Conservation (phyloP, 2,113 vertebrate species). For the Opisthocomus hoazin region DNA sequence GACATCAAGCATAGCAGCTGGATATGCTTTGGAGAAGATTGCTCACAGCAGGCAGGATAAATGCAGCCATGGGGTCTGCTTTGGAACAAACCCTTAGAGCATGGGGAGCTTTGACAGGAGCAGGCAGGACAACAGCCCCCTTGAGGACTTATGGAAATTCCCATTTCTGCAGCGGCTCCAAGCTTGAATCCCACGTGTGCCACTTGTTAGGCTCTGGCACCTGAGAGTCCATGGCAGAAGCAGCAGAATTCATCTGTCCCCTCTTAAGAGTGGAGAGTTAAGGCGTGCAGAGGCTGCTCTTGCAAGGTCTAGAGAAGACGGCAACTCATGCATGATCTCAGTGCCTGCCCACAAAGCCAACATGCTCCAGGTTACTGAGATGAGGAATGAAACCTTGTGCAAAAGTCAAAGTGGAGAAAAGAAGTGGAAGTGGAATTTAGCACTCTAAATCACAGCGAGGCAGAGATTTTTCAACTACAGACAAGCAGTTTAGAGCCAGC, state of each 20-base stretch:
- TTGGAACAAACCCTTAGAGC: not conserved
- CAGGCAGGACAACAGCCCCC: not conserved
- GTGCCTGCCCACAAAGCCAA: not conserved
- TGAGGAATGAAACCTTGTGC: not conserved
- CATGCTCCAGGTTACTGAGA: not conserved
- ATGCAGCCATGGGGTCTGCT: not conserved
- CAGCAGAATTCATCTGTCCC: not conserved
- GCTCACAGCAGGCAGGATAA: not conserved
- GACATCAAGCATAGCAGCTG: not conserved
- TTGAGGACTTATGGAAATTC: not conserved
- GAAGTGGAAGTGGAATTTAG: not conserved
- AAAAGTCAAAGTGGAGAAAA: not conserved
- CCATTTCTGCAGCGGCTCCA: not conserved
- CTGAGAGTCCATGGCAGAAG: not conserved
- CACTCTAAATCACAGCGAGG: not conserved
- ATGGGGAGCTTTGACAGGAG: not conserved
- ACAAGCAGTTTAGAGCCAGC: not conserved
- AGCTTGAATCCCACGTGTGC: not conserved
- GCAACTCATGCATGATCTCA: accelerated
- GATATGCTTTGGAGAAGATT: not conserved
- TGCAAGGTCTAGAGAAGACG: not conserved
- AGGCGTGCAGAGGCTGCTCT: not conserved
- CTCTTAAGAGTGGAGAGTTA: not conserved
- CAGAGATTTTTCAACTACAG: not conserved
- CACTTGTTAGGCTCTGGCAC: not conserved